phyloP scores from a whole-genome alignment of 2,113 vertebrate genomes.

The Ploceus nigricollis region DNA sequence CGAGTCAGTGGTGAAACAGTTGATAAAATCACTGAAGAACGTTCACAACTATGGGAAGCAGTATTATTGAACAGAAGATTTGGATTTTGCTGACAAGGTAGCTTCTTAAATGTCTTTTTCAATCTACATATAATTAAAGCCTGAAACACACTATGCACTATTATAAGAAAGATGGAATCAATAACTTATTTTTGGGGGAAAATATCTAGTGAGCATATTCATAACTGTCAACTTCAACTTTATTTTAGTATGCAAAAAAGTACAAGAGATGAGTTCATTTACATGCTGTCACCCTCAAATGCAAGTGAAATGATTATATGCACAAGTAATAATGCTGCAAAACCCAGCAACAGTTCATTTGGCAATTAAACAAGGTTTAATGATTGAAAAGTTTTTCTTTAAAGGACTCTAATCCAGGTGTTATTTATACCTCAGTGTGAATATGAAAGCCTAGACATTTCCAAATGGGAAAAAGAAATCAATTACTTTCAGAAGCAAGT shows the following conservation, averaged over 20 bases:
- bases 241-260: background rate
- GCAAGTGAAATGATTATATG: background rate
- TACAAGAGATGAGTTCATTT: background rate
- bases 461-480: background rate
- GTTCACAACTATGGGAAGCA: background rate
- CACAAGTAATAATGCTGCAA: background rate
- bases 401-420: background rate
- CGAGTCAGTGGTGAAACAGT: background rate
- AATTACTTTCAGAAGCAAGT: background rate
- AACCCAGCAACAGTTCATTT: background rate
- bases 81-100: background rate
- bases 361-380: slow-evolving; percentile 8
- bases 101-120: background rate
- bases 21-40: background rate
- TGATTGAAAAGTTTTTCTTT: background rate
- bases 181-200: background rate
- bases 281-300: background rate
- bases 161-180: background rate
- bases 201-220: background rate
- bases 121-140: background rate
- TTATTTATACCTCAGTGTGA: background rate
- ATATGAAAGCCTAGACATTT: background rate
- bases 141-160: background rate
- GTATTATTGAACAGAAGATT: background rate
- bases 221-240: background rate